phyloP scores from a whole-genome alignment of 2,797 vertebrate species.

The Coluber constrictor region DNA sequence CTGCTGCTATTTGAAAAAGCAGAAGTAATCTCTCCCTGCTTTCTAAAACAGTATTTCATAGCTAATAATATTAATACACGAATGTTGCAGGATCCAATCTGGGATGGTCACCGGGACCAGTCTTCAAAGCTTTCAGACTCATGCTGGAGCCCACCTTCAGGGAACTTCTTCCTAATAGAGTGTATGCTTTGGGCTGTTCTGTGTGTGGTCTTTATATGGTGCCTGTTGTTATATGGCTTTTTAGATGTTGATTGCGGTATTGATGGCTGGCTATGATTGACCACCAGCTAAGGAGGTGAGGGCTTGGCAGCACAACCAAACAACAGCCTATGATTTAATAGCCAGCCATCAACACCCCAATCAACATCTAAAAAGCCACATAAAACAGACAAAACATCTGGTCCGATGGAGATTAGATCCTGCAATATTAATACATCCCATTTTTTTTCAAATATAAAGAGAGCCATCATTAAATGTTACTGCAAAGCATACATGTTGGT shows the following conservation, averaged over 20 bases:
- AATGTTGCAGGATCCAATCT: background rate
- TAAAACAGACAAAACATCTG: background rate
- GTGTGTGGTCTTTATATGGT: background rate
- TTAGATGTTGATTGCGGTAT: background rate
- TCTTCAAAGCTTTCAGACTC: background rate
- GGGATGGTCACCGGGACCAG: background rate
- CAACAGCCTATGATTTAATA: background rate
- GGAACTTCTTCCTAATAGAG: background rate
- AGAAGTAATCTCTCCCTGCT: background rate
- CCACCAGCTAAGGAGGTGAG: background rate
- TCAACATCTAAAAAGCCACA: background rate
- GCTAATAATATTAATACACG: background rate
- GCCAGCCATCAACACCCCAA: background rate
- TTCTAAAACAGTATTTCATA: background rate
- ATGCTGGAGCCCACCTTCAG: background rate
- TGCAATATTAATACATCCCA: background rate
- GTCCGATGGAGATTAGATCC: background rate
- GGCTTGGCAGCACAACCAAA: background rate
- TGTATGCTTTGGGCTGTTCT: background rate
- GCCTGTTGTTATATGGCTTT: background rate
- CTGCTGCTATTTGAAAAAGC: background rate
- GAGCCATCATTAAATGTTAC: background rate
- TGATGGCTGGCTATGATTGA: background rate
- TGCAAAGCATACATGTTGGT: background rate
- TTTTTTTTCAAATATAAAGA: conserved; percentile 9